Percentiles rank a stretch among this genome's conserved stretches.
These are phyloP conservation scores for Dryobota labecula DNA, from an alignment of 2,888 invertebrate species.

Conservation along the genomic window DNA sequence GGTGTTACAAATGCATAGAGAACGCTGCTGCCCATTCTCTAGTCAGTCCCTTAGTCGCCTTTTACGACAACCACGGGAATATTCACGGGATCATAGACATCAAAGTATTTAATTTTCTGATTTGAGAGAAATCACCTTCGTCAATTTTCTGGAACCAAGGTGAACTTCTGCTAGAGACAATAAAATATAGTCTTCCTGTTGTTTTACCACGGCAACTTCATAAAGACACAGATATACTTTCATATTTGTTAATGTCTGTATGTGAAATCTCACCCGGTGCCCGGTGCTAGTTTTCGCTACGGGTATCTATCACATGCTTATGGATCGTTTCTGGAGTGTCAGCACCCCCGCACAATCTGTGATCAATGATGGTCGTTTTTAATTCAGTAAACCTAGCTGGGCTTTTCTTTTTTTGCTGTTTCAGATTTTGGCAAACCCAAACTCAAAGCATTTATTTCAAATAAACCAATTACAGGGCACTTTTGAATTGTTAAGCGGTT, in stretches of 20 bases:
- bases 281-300: constrained; percentile 9
- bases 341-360: constrained; percentile 19
- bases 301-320: constrained; percentile 24
- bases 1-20: too few relatives aligned
- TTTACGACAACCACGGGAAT: too few relatives aligned
- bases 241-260: not conserved
- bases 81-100: too few relatives aligned
- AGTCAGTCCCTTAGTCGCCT: too few relatives aligned
- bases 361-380: constrained; percentile 30
- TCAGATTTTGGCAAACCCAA: too few relatives aligned
- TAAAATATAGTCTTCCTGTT: not conserved
- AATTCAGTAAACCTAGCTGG: not conserved
- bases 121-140: not conserved
- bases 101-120: not conserved
- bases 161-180: too few relatives aligned
- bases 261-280: not conserved
- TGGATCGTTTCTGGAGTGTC: constrained; percentile 37
- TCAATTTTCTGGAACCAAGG: not conserved
- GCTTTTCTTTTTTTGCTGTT: not conserved
- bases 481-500: too few relatives aligned
- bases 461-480: too few relatives aligned
- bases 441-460: too few relatives aligned
- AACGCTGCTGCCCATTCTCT: too few relatives aligned
- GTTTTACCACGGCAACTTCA: not conserved
- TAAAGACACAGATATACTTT: not conserved